Base-by-base conservation (phyloP, 2,888 invertebrate species). In the Tortricodes alternella region DNA sequence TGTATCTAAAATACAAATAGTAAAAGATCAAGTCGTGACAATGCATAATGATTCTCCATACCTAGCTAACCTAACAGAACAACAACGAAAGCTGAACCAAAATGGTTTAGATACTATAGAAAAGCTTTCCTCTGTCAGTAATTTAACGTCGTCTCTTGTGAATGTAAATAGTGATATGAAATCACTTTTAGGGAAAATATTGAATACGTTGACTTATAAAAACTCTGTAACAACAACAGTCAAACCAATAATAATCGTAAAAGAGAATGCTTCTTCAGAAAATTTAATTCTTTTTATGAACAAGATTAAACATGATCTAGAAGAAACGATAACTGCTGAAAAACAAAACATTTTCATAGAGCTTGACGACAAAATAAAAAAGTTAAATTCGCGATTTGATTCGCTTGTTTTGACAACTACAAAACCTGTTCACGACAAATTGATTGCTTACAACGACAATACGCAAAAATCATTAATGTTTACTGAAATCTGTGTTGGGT, bases 401-500 rank as follows among this genome's bases (percentile, higher is more conserved):
- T 44, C 46, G 39, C 41, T 38, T 46, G 8, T 32, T 37, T 23
- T 18, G 35, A 37, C 23, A 21, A 55, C 37, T 5, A 48, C 41
- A 27, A 18, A n/a, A 32, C 41, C 37, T 1, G 52, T 53, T n/a
- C 44, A 50, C 2, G 56, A 56, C 19, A 50, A 56, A 44, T 23
- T 50, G 18, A n/a, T 50, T 2, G n/a, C 18, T 2, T 19, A 15
- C 7, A 32, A 38, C 21, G 56, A 50, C 23, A 32, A 11, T 8
- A 18, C 9, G 9, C 34, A 46, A 27, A 62, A 58, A 39, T 61
- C 65, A 7, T 35, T 60, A 5, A 19, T 65, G n/a, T 73, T 74
- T 56, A 67, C 66, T 18, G 71, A 71, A 57, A 63, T 66, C 11
- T 70, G 71, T 62, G 68, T 70, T 0, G 65, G 59, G 0, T 56